Percentiles rank a stretch among this genome's conserved stretches.
Conservation (phyloP, 2,113 vertebrate genomes). For the Aleadryas rufinucha region DNA sequence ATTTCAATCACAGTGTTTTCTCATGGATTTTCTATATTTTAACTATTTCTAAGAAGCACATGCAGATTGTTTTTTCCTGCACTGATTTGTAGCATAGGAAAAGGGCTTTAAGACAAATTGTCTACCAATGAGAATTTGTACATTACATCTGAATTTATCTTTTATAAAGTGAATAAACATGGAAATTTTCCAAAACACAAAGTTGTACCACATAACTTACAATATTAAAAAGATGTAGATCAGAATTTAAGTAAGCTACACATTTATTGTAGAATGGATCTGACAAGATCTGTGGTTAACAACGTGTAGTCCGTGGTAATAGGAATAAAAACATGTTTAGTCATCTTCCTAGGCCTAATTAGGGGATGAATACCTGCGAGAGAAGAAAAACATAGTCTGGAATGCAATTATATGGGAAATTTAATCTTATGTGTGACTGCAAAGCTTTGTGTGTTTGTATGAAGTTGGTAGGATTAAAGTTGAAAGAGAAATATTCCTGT, state of each 20-base stretch:
- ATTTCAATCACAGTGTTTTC: conserved; percentile 37
- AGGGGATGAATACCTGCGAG: background rate
- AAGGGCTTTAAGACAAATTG: background rate
- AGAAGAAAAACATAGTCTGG: background rate
- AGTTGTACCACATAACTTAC: background rate
- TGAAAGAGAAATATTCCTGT: background rate
- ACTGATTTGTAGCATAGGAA: background rate
- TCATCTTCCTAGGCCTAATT: conserved; percentile 6
- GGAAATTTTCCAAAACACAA: background rate
- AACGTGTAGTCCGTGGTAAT: background rate
- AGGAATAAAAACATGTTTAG: conserved; percentile 1
- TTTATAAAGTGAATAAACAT: background rate
- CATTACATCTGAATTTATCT: background rate
- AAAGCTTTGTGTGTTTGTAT: background rate
- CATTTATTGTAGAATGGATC: background rate
- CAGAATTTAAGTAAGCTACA: background rate
- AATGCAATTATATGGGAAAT: background rate
- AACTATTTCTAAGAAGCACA: background rate
- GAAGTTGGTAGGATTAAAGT: background rate
- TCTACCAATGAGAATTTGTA: background rate
- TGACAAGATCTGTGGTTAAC: background rate
- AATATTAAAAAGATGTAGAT: background rate
- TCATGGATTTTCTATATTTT: background rate
- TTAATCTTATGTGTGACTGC: background rate
- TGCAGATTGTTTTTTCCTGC: background rate